Evolutionary conservation across 1,140 invertebrate species (phyloP).

Genomic region (Plodia interpunctella): DNA sequence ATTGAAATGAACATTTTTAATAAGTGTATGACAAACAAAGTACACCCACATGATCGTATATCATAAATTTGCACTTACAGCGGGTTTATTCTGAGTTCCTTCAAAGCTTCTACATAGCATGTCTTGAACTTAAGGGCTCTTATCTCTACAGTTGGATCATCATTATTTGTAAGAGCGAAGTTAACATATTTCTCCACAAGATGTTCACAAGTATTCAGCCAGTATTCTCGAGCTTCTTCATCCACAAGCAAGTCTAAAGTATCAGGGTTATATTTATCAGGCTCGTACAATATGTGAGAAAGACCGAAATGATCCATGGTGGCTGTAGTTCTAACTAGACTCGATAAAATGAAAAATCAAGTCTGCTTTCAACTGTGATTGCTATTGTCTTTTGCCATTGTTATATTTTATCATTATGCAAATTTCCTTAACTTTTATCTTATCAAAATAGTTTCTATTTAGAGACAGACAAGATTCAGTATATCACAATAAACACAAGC

Average conservation of each 20-base stretch:
- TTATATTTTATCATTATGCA: slow-evolving; percentile 58
- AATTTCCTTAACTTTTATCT: slow-evolving; percentile 50
- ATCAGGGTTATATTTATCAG: slow-evolving; percentile 88
- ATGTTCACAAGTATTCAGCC: slow-evolving; percentile 93
- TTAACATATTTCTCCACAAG: slow-evolving; percentile 86
- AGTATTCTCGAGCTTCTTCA: slow-evolving; percentile 92
- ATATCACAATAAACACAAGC: slow-evolving; percentile 10
- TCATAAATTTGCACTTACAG: slow-evolving; percentile 79
- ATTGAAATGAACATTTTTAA: too few species aligned
- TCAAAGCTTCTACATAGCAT: slow-evolving; percentile 89
- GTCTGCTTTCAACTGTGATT: slow-evolving; percentile 21
- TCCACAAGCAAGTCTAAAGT: slow-evolving; percentile 92
- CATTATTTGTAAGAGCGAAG: slow-evolving; percentile 87
- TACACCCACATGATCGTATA: too few species aligned
- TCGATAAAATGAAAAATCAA: neutral
- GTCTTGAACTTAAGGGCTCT: slow-evolving; percentile 90
- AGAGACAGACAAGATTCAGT: slow-evolving; percentile 20
- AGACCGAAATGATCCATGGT: slow-evolving; percentile 70
- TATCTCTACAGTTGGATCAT: slow-evolving; percentile 84
- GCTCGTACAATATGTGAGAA: slow-evolving; percentile 62
- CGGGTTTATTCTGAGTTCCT: slow-evolving; percentile 87
- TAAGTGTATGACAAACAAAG: too few species aligned
- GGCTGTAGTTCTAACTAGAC: slow-evolving; percentile 8
- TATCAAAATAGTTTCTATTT: slow-evolving; percentile 43
- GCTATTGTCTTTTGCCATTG: slow-evolving; percentile 50